Percentiles rank a stretch among this genome's conserved stretches.
These are phyloP conservation scores for Erebia palarica DNA, from an alignment of 2,888 invertebrate genomes.

Conservation along the genomic window DNA sequence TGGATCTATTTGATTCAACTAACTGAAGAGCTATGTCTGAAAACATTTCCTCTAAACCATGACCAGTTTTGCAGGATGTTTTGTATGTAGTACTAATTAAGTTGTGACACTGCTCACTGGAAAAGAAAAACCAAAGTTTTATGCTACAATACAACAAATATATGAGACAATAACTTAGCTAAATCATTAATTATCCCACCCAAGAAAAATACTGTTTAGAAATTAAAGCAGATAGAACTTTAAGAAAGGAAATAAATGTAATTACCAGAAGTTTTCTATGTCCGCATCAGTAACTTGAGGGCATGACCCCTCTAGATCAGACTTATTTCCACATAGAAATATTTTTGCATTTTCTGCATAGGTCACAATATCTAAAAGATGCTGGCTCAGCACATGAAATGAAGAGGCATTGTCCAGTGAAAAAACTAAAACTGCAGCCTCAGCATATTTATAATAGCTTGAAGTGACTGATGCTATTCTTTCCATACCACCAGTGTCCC, in stretches of 20 bases:
- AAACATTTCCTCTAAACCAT: constrained; percentile 96
- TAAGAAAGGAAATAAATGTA: not conserved
- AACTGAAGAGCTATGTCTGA: constrained; percentile 91
- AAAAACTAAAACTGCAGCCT: constrained; percentile 96
- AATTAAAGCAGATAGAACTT: not conserved
- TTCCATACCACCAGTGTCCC: constrained; percentile 99
- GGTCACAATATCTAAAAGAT: constrained; percentile 95
- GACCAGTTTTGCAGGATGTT: constrained; percentile 94
- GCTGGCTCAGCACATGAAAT: constrained; percentile 95
- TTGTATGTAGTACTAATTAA: constrained; percentile 93
- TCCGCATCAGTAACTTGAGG: constrained; percentile 93
- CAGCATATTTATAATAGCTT: constrained; percentile 97
- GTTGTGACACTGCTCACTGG: constrained; percentile 94
- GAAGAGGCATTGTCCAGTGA: constrained; percentile 95
- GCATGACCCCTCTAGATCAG: constrained; percentile 88
- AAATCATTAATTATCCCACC: no score
- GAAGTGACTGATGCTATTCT: constrained; percentile 97
- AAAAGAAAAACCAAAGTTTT: constrained; percentile 49
- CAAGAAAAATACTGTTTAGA: no score
- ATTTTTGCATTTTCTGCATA: constrained; percentile 98
- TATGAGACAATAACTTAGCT: no score
- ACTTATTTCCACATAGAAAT: constrained; percentile 96
- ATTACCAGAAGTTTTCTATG: constrained; percentile 93
- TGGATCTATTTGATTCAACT: constrained; percentile 90
- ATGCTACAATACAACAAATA: no score